Evolutionary conservation across 2,888 invertebrate species (phyloP).

Genomic region (Physocephala rufipes): DNA sequence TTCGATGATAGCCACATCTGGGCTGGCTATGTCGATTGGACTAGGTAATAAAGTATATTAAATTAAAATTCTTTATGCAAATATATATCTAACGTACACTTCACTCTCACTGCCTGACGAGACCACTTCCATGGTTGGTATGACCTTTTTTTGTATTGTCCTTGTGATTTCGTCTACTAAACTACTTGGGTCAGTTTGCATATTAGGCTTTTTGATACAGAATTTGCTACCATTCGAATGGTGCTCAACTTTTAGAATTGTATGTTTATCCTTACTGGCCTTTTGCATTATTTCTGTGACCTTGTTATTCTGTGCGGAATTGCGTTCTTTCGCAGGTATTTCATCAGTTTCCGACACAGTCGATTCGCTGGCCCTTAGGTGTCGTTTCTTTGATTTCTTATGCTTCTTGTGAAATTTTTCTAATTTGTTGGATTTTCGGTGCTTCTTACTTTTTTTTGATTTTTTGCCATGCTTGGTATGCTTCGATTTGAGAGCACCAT

Average conservation of each 20-base stretch:
- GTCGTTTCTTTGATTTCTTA: conserved; percentile 71
- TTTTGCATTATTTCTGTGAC: conserved; percentile 64
- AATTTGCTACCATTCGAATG: conserved; percentile 56
- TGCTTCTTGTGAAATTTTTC: conserved; percentile 72
- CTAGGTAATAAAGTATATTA: conserved; percentile 43
- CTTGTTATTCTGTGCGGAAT: conserved; percentile 59
- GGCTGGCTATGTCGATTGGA: conserved; percentile 73
- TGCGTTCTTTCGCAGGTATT: conserved; percentile 54
- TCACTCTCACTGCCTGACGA: conserved; percentile 77
- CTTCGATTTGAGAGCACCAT: conserved; percentile 52
- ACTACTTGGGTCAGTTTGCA: conserved; percentile 66
- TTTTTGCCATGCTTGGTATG: conserved; percentile 48
- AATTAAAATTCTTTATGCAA: background rate
- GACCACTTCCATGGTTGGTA: conserved; percentile 70
- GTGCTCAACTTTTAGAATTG: conserved; percentile 48
- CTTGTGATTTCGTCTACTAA: conserved; percentile 68
- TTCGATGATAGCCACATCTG: conserved; percentile 79
- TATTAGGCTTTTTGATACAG: conserved; percentile 55
- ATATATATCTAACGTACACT: conserved; percentile 57
- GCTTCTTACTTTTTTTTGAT: conserved; percentile 69
- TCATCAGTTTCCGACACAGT: conserved; percentile 53
- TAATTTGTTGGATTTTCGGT: conserved; percentile 75
- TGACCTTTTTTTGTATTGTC: conserved; percentile 63
- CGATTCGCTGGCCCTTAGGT: conserved; percentile 65
- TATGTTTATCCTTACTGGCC: conserved; percentile 53